These are phyloP conservation scores for Andricus grossulariae DNA, from an alignment of 1,140 invertebrate genomes.

Conservation along the genomic window DNA sequence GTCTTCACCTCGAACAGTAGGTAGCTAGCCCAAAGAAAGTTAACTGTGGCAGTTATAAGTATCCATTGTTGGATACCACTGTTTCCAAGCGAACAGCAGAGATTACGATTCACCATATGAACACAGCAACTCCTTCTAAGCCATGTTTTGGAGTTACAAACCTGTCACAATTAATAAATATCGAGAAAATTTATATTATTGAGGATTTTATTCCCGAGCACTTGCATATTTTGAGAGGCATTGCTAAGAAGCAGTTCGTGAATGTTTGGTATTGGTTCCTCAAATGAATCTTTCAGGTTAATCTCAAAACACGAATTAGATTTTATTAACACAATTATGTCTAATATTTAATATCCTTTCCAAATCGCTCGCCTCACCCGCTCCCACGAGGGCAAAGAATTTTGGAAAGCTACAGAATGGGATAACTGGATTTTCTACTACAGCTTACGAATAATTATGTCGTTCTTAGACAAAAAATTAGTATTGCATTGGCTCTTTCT, in stretches of 20 bases:
- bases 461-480: conserved; percentile 27
- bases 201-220: conserved; percentile 35
- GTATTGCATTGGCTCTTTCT: conserved; percentile 34
- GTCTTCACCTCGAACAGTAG: conserved; percentile 38
- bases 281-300: background rate
- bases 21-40: background rate
- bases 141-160: conserved; percentile 37
- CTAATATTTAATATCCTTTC: conserved; percentile 35
- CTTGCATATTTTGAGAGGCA: conserved; percentile 29
- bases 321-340: background rate
- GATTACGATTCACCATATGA: conserved; percentile 30
- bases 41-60: conserved; percentile 28
- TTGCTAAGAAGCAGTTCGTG: conserved; percentile 31
- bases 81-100: conserved; percentile 6
- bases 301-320: background rate
- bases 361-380: conserved; percentile 39
- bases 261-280: conserved; percentile 33
- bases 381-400: conserved; percentile 30
- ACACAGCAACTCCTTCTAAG: conserved; percentile 14
- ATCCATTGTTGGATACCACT: background rate
- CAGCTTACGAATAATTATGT: conserved; percentile 36
- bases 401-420: conserved; percentile 37
- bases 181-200: conserved; percentile 45
- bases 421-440: conserved; percentile 35
- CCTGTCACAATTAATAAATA: conserved; percentile 37